Percentiles rank a stretch among this genome's conserved stretches.
Evolutionary conservation across 2,113 vertebrate species (phyloP).

Genomic region (Archilochus colubris): DNA sequence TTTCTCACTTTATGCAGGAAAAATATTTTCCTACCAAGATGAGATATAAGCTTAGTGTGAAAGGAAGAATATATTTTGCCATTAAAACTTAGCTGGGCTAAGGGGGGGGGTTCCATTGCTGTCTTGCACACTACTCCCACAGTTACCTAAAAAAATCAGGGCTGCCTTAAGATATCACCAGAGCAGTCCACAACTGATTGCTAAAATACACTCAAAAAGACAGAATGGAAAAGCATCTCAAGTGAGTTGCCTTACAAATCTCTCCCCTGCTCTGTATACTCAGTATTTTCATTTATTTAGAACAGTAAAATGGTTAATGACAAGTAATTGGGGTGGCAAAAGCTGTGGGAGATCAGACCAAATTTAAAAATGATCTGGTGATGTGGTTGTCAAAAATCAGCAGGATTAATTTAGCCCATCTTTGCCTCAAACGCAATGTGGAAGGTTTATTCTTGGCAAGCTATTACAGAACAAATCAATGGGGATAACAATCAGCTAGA

Average conservation of each 20-base stretch:
- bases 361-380: neutral
- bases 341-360: neutral
- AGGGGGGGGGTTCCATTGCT: neutral
- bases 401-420: constrained; percentile 7
- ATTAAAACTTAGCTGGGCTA: neutral
- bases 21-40: neutral
- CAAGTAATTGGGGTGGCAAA: neutral
- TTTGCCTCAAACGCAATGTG: neutral
- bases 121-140: neutral
- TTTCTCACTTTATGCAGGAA: neutral
- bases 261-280: neutral
- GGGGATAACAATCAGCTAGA: constrained; percentile 31
- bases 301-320: neutral
- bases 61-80: neutral
- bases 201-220: neutral
- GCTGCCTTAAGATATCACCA: neutral
- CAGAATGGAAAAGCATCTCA: neutral
- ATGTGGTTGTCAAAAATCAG: neutral
- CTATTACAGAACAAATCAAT: constrained; percentile 36
- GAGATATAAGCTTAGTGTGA: neutral
- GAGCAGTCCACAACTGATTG: neutral
- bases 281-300: neutral
- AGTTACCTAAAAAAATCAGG: neutral
- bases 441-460: constrained; percentile 15
- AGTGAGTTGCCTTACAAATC: neutral